Conservation (phyloP, 2,113 vertebrate genomes). For the Zapus hudsonius region DNA sequence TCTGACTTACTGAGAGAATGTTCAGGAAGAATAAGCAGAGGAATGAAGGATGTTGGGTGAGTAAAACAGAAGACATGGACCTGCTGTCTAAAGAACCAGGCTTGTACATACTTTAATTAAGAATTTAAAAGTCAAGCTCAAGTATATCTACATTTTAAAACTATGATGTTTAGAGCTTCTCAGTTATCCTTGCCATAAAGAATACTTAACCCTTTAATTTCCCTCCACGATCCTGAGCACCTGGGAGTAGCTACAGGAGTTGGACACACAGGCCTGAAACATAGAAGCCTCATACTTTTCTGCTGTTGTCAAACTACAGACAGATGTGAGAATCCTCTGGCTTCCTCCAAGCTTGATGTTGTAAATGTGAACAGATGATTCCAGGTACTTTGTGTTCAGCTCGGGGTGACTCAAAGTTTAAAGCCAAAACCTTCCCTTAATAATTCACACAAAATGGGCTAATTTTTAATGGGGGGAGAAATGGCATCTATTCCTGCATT, state of each 20-base stretch:
- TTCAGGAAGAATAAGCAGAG: background rate
- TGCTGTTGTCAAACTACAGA: background rate
- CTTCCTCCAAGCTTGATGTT: background rate
- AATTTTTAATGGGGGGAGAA: background rate
- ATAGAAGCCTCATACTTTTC: background rate
- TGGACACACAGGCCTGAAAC: background rate
- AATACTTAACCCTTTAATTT: background rate
- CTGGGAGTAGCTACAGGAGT: background rate
- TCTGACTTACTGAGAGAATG: background rate
- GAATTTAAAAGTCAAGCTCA: background rate
- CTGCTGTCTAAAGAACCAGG: background rate
- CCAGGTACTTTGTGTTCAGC: background rate
- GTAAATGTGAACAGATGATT: background rate
- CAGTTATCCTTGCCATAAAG: background rate
- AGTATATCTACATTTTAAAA: background rate
- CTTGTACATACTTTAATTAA: background rate
- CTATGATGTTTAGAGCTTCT: background rate
- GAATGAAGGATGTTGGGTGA: background rate
- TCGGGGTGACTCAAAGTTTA: conserved; percentile 2
- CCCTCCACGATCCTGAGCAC: background rate
- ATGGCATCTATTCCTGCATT: background rate
- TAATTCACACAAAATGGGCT: conserved; percentile 4
- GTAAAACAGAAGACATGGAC: background rate
- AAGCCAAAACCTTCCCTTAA: conserved; percentile 21
- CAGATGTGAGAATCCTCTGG: background rate